Percentiles rank a stretch among this genome's conserved stretches.
Conservation (phyloP, 2,888 invertebrate species). For the Marronus borbonicus region DNA sequence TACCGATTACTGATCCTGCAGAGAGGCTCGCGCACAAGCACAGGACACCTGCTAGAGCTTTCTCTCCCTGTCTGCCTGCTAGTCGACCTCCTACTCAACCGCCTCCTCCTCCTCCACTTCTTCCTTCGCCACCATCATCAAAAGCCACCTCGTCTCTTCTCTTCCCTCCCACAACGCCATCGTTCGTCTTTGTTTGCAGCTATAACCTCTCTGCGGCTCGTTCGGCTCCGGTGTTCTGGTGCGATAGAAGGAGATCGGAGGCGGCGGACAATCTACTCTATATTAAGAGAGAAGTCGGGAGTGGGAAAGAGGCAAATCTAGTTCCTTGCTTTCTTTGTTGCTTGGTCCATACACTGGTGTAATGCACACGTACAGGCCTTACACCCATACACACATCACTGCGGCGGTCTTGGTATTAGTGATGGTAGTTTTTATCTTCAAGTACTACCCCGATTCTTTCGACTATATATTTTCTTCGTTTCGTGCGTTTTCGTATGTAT, state of each 20-base stretch:
- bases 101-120: not conserved
- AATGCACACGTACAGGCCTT: conserved; percentile 27
- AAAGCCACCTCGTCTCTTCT: conserved; percentile 3
- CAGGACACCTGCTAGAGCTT: conserved; percentile 64
- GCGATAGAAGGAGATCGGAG: conserved; percentile 30
- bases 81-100: conserved; percentile 32
- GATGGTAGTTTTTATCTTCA: conserved; percentile 30
- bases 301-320: conserved; percentile 41
- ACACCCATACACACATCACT: conserved; percentile 9
- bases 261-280: conserved; percentile 32
- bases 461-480: conserved; percentile 20
- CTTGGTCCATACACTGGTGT: conserved; percentile 28
- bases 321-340: conserved; percentile 32
- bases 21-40: conserved; percentile 68
- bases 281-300: conserved; percentile 37
- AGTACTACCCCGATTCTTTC: conserved; percentile 31
- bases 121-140: conserved; percentile 10
- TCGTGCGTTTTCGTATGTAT: conserved; percentile 1
- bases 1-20: conserved; percentile 67
- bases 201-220: conserved; percentile 2
- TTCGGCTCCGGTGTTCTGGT: not conserved
- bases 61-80: conserved; percentile 51
- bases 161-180: conserved; percentile 17
- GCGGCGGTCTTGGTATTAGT: conserved; percentile 2
- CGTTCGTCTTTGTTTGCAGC: conserved; percentile 18